Evolutionary conservation across 2,888 invertebrate genomes (phyloP), one percentile per base, ranked within the genome.

Genomic region (Operophtera brumata): DNA sequence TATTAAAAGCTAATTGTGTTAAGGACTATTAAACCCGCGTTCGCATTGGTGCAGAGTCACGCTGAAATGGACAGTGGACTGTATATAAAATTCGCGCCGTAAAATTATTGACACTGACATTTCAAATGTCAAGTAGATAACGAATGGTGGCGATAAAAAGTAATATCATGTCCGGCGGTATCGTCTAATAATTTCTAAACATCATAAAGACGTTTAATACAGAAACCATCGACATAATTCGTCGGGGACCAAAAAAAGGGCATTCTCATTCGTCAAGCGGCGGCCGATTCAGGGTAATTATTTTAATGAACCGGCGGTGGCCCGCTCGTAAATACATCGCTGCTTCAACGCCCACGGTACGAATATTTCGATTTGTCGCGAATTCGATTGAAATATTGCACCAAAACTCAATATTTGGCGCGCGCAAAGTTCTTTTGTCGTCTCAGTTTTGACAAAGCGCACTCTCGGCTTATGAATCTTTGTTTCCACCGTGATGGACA

Each of bases 1-100:
- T 77, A 77, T 80, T 81, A 78, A 75, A 71, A 73, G 78, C 67
- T 82, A 83, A 85, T 82, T 84, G 82, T 83, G 79, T 74, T 82
- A 80, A 82, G 80, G 78, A 78, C 80, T 73, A 68, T 69, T 68
- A 67, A 67, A 57, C 54, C 64, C 54, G 61, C 66, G 58, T 65
- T 61, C 67, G 57, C 64, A 61, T 57, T 54, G n/a, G 51, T n/a
- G 51, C 49, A 50, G 41, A 42, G 30, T 48, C 52, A 54, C 52
- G 43, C 34, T 20, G 41, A 47, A 49, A 52, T 52, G 47, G 30
- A 56, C 39, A 49, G 54, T 52, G 47, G 30, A 56, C 39, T 45
- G 39, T 34, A 53, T 57, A 50, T n/a, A n/a, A n/a, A 49, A 54
- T 56, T 46, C 14, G 10, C 40, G 50, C 13, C 39, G 36, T 46